These are phyloP conservation scores for Argyrosomus regius DNA, from an alignment of 2,797 vertebrate genomes.

Conservation along the genomic window DNA sequence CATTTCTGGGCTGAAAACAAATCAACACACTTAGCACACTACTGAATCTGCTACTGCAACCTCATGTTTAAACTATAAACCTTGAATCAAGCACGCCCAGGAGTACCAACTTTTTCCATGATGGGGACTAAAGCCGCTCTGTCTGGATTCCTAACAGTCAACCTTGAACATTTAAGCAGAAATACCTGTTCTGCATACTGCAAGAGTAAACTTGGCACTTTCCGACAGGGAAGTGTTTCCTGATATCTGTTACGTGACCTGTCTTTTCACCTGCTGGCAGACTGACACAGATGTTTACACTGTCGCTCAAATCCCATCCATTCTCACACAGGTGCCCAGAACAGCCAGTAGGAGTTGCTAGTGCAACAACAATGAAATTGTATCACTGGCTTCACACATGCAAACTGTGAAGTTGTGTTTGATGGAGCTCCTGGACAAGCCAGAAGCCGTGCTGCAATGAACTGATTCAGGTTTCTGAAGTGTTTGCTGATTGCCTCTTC, in stretches of 20 bases:
- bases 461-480: not conserved
- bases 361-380: not conserved
- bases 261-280: not conserved
- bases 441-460: not conserved
- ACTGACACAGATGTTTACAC: not conserved
- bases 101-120: not conserved
- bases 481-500: not conserved
- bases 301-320: no score
- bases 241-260: not conserved
- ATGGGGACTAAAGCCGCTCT: not conserved
- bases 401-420: not conserved
- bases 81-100: not conserved
- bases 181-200: not conserved
- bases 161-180: not conserved
- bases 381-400: not conserved
- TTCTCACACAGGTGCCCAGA: not conserved
- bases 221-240: not conserved
- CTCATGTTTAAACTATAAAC: not conserved
- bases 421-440: not conserved
- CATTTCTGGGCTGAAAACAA: not conserved
- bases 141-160: not conserved
- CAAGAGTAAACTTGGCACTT: not conserved
- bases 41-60: not conserved
- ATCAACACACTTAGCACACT: not conserved
- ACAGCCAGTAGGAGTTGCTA: not conserved